Evolutionary conservation across 2,113 vertebrate genomes (phyloP).

Genomic region (Passer domesticus): DNA sequence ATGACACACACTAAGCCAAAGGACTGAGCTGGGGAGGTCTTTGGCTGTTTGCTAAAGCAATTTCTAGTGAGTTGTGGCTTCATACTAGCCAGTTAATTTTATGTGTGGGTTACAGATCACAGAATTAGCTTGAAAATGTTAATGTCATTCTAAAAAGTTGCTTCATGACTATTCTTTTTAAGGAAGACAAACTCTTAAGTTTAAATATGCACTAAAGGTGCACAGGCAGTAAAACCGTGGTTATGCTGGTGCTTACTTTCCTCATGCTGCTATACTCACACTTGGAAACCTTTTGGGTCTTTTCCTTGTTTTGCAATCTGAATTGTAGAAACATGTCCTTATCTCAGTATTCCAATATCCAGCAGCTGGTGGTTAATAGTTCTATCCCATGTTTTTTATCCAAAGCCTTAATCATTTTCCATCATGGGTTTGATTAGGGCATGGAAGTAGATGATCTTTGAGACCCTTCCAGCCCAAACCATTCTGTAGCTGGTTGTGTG

Average conservation of each 20-base stretch:
- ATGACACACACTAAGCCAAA: not conserved
- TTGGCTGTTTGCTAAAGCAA: not conserved
- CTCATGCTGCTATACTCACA: accelerated
- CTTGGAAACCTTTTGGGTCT: not conserved
- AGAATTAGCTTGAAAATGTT: not conserved
- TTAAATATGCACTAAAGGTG: not conserved
- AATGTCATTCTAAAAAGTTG: not conserved
- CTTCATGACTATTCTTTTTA: not conserved
- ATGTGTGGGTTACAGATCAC: not conserved
- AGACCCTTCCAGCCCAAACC: not conserved
- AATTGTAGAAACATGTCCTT: not conserved
- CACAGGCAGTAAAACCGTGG: not conserved
- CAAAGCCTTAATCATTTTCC: not conserved
- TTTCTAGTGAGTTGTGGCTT: not conserved
- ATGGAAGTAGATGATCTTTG: not conserved
- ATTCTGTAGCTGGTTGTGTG: not conserved
- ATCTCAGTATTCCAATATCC: not conserved
- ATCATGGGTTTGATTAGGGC: not conserved
- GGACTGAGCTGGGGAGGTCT: not conserved
- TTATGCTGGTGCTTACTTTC: not conserved
- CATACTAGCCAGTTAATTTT: not conserved
- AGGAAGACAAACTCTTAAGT: not conserved
- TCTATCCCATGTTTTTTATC: not conserved
- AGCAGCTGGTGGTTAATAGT: not conserved
- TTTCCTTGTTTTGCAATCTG: not conserved